Conservation (phyloP, 2,797 vertebrate species). For the Sparidentex hasta region DNA sequence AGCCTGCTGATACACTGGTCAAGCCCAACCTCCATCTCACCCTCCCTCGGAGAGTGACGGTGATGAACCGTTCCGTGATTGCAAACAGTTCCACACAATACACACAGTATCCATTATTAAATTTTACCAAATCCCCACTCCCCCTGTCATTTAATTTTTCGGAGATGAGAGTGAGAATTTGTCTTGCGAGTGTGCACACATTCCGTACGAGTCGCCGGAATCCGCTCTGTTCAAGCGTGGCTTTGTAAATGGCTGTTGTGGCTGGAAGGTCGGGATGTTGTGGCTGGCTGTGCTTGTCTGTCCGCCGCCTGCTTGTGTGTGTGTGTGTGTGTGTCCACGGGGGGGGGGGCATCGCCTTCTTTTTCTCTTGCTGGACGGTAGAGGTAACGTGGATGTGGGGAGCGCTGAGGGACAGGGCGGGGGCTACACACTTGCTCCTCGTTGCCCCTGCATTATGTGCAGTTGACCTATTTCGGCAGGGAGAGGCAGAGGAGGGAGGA, state of each 20-base stretch:
- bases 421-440: slow-evolving; percentile 81
- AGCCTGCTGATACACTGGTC: too few species aligned
- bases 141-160: slow-evolving; percentile 54
- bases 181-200: slow-evolving; percentile 37
- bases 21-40: slow-evolving; percentile 26
- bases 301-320: slow-evolving; percentile 52
- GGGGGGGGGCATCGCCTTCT: slow-evolving; percentile 62
- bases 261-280: slow-evolving; percentile 79
- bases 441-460: slow-evolving; percentile 95
- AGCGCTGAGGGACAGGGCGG: slow-evolving; percentile 26
- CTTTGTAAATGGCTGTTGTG: slow-evolving; percentile 80
- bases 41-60: slow-evolving; percentile 40
- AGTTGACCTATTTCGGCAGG: slow-evolving; percentile 94
- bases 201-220: slow-evolving; percentile 44
- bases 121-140: slow-evolving; percentile 36
- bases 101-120: slow-evolving; percentile 67
- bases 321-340: slow-evolving; percentile 64
- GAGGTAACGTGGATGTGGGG: slow-evolving; percentile 53
- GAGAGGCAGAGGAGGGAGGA: slow-evolving; percentile 78
- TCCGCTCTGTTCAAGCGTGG: slow-evolving; percentile 68
- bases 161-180: slow-evolving; percentile 50
- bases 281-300: slow-evolving; percentile 76
- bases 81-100: slow-evolving; percentile 66
- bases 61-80: slow-evolving; percentile 63
- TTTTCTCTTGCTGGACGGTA: slow-evolving; percentile 50